Evolutionary conservation across 1,140 invertebrate species (phyloP), one percentile per base, ranked within the genome.

Genomic region (Euwallacea similis): DNA sequence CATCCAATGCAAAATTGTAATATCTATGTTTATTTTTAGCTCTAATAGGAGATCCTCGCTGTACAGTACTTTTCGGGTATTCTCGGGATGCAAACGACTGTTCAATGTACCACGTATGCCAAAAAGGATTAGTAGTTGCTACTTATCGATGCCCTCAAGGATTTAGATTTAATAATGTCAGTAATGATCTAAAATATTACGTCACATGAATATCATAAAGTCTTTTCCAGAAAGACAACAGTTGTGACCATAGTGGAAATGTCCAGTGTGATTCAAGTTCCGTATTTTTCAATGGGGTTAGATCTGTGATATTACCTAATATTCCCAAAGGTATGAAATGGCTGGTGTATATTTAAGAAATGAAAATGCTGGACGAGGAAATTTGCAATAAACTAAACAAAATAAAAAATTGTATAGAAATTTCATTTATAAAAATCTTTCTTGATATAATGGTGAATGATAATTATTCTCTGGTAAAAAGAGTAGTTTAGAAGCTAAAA

Each of bases 141-240:
- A 71, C 42, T 42, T 72, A 76, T 21, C 41, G 41, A n/a, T 76
- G 74, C 21, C 74, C 74, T 16, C 10, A 33, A 8, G 73, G 75
- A 33, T 72, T 71, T 61, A 67, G 46, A 9, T 76, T 70, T 47
- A 76, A 69, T 47, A 68, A 76, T 58, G 75, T 76, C 50, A 73
- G 70, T 66, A 47, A 50, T 53, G 7, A 42, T 42, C 8, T 42
- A 61, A 10, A 10, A 1, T 0, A 61, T 11, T 42, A 21, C 11
- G 3, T 42, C 0, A 10, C 11, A 42, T 56, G 8, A 56, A 16
- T 16, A 33, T n/a, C n/a, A 33, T 56, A 6, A 7, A 56, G 2
- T 11, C 7, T 56, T 56, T 11, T 56, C 16, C 7, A 13, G 8
- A 16, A 56, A 13, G 54, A 8, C 2, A 13, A 13, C 46, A 13